phyloP scores from a whole-genome alignment of 2,888 invertebrate species.

The Shargacucullia verbasci region DNA sequence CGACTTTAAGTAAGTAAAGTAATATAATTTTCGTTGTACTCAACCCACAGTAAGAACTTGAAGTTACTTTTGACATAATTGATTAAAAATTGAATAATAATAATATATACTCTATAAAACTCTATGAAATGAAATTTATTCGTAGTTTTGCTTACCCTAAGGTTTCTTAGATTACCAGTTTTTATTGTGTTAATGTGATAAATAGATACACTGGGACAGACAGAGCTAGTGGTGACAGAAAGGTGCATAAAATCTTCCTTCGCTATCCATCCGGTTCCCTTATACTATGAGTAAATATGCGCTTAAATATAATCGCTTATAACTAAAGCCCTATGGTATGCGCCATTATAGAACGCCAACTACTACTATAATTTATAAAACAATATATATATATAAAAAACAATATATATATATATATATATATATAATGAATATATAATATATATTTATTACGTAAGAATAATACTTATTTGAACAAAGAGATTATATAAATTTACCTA shows the following conservation, averaged over 20 bases:
- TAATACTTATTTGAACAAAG: slow-evolving; percentile 21
- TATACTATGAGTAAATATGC: slow-evolving; percentile 3
- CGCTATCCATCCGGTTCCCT: slow-evolving; percentile 11
- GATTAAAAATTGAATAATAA: slow-evolving; percentile 57
- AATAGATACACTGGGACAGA: slow-evolving; percentile 42
- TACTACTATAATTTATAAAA: slow-evolving; percentile 12
- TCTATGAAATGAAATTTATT: slow-evolving; percentile 84
- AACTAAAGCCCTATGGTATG: slow-evolving; percentile 32
- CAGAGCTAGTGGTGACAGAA: slow-evolving; percentile 65
- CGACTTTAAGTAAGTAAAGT: slow-evolving; percentile 32
- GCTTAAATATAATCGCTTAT: slow-evolving; percentile 20
- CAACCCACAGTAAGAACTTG: slow-evolving; percentile 74
- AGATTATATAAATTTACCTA: slow-evolving; percentile 17
- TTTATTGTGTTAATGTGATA: slow-evolving; percentile 55
- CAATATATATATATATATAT: too few species aligned
- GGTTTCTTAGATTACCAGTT: slow-evolving; percentile 80
- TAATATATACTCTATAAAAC: slow-evolving; percentile 60
- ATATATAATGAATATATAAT: too few species aligned
- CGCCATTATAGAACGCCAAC: slow-evolving; percentile 16
- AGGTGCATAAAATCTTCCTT: slow-evolving; percentile 53
- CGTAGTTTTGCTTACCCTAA: slow-evolving; percentile 70
- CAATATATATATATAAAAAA: too few species aligned
- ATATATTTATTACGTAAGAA: not conserved
- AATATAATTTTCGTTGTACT: slow-evolving; percentile 77
- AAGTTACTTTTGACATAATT: slow-evolving; percentile 50